Conservation (phyloP, 1,140 invertebrate genomes). For the Tyrophagus putrescentiae region DNA sequence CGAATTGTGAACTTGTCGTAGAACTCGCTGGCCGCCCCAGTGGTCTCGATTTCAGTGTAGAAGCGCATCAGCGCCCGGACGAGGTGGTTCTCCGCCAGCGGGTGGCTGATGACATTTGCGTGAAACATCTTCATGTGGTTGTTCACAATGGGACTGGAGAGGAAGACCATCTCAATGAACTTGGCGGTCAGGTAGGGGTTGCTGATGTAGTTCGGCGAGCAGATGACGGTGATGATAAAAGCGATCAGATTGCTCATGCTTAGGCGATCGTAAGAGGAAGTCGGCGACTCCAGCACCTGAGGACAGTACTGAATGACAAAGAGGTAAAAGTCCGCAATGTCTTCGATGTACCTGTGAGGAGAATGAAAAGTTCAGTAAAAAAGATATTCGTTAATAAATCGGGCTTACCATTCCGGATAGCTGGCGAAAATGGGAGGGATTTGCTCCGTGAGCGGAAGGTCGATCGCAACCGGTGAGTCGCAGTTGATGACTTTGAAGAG, state of each 20-base stretch:
- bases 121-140: conserved; percentile 47
- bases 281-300: conserved; percentile 33
- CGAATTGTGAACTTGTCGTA: conserved; percentile 95
- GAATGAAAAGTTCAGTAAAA: conserved; percentile 26
- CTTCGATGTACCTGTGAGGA: conserved; percentile 45
- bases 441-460: conserved; percentile 11
- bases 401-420: conserved; percentile 81
- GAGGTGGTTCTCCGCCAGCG: conserved; percentile 60
- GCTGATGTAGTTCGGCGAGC: conserved; percentile 57
- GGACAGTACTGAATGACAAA: conserved; percentile 26
- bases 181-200: conserved; percentile 87
- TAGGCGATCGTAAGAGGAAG: conserved; percentile 42
- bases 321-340: conserved; percentile 28
- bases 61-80: conserved; percentile 89
- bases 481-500: conserved; percentile 40
- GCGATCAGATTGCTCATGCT: conserved; percentile 45
- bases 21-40: conserved; percentile 86
- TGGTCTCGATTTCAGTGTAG: conserved; percentile 94
- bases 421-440: conserved; percentile 39
- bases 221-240: conserved; percentile 48
- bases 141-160: conserved; percentile 60
- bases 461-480: conserved; percentile 5
- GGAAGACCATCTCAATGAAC: conserved; percentile 63
- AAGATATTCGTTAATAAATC: conserved; percentile 27
- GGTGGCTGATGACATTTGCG: conserved; percentile 60